Base-by-base conservation (phyloP, 1,140 invertebrate species). In the Conus betulinus region DNA sequence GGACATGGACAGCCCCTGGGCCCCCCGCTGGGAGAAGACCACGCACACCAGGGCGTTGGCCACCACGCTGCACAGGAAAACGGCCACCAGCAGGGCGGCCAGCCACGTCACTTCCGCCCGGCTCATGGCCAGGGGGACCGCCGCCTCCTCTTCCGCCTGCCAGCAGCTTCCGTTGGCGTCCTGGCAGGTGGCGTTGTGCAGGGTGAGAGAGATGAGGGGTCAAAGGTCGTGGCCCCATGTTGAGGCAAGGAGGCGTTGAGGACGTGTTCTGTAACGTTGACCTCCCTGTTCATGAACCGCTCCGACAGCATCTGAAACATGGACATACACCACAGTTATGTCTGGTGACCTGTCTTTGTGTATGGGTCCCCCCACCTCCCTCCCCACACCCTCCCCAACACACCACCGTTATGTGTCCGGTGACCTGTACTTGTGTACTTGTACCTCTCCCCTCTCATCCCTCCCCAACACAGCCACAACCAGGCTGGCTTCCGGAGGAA, bases 11-110 rank as follows among this genome's bases (percentile, higher is more conserved):
- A 97, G 94, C 11, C 60, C 60, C 17, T 63, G 60, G 60, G 11
- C 60, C 11, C 60, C 60, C 5, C 97, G 92, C 1, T 96, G 96
- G 63, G 91, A 97, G 91, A 97, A 97, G 23, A 96, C 96, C 63
- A 97, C 91, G 71, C 97, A 94, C 17, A 97, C 95, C 74, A 96
- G 93, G 10, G 95, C 91, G 92, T 97, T 97, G 89, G 96, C 95
- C 13, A 95, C 93, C 15, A 96, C 91, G 60, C 96, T 96, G 74
- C 94, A 90, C 5, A 93, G 53, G 84, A 93, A 93, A n/a, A 94
- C 93, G 27, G 92, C 25, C 25, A 91, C 79, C 67, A 94, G n/a
- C 71, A 91, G 85, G 27, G 87, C 71, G n/a, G 79, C 87, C 85
- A 88, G 82, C 10, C 89, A 81, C n/a, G 81, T 85, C 17, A 85